These are phyloP conservation scores for Drosophila guanche DNA, from an alignment of 1,140 invertebrate species.

Conservation along the genomic window DNA sequence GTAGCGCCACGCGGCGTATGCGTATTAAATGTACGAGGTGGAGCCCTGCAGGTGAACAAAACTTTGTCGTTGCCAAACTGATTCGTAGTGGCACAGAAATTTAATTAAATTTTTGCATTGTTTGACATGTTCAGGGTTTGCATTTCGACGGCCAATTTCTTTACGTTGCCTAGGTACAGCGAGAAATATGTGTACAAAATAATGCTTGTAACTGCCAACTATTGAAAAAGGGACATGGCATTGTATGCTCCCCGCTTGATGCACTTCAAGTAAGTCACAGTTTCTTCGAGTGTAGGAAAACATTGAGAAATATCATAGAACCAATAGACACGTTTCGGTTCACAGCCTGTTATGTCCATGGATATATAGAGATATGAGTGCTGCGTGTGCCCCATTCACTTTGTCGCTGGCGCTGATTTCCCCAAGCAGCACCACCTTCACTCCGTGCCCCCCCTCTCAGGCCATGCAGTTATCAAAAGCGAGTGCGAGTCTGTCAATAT, in stretches of 20 bases:
- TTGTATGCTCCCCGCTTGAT: not conserved
- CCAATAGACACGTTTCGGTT: conserved; percentile 39
- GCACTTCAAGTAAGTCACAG: conserved; percentile 5
- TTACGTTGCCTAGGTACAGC: not conserved
- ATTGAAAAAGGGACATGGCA: not conserved
- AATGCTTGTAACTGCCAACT: not conserved
- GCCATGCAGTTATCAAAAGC: conserved; percentile 26
- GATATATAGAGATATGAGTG: conserved; percentile 10
- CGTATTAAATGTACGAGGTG: conserved; percentile 29
- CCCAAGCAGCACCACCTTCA: conserved; percentile 53
- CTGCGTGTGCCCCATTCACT: conserved; percentile 50
- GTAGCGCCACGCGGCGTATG: conserved; percentile 6
- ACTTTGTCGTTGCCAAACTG: not conserved
- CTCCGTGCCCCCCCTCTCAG: not conserved
- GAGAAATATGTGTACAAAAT: too few species aligned
- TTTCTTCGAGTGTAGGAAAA: conserved; percentile 19
- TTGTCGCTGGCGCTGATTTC: conserved; percentile 63
- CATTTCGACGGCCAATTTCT: not conserved
- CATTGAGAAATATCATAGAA: conserved; percentile 9
- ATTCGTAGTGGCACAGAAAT: conserved; percentile 11
- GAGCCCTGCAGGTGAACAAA: not conserved
- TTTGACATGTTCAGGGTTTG: not conserved
- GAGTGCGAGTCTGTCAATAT: conserved; percentile 67
- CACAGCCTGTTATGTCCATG: conserved; percentile 18
- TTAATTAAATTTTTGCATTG: conserved; percentile 12